These are phyloP conservation scores for Glossophaga mutica DNA, from an alignment of 2,797 vertebrate species.

Conservation along the genomic window DNA sequence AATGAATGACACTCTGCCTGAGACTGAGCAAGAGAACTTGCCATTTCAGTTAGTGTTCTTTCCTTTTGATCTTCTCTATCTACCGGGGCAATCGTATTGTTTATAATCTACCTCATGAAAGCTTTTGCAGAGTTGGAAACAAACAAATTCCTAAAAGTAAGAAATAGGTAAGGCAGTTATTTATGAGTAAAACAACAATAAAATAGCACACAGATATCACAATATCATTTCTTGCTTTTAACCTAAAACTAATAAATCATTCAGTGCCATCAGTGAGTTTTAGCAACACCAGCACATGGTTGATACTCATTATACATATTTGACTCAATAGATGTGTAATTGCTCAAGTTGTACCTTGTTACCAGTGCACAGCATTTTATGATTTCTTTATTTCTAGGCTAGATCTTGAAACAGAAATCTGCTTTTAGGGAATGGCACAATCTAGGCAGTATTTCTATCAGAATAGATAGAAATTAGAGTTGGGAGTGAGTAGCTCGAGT, in stretches of 20 bases:
- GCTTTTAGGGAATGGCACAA: neutral
- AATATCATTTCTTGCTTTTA: constrained; percentile 8
- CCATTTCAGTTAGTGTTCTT: neutral
- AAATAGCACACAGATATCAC: neutral
- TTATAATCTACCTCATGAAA: neutral
- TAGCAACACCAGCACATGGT: neutral
- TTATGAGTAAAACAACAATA: neutral
- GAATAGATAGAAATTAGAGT: neutral
- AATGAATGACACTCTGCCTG: neutral
- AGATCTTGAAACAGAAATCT: neutral
- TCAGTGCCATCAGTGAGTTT: neutral
- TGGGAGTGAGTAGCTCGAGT: neutral
- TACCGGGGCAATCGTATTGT: neutral
- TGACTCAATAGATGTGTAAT: neutral
- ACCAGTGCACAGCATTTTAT: neutral
- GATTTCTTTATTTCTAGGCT: neutral
- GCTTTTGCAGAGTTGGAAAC: neutral
- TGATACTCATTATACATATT: neutral
- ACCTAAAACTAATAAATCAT: neutral
- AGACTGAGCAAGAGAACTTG: neutral
- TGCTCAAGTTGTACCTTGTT: neutral
- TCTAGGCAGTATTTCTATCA: neutral
- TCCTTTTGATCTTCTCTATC: neutral
- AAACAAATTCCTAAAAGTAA: neutral
- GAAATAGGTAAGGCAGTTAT: neutral